Conservation (phyloP, 2,113 vertebrate genomes). For the Pelecanoides urinatrix region DNA sequence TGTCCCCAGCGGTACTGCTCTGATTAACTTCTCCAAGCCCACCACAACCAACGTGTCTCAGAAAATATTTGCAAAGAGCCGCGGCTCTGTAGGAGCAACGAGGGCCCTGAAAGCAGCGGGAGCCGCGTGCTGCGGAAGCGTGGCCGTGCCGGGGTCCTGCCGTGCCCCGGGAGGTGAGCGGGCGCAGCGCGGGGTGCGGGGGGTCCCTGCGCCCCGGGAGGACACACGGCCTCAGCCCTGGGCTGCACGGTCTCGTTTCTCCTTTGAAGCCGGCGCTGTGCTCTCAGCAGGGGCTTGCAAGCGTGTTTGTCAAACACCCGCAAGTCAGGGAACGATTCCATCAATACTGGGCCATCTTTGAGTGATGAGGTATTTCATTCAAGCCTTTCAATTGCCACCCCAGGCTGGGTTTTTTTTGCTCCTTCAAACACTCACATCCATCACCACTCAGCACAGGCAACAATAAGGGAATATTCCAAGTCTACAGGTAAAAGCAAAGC, state of each 20-base stretch:
- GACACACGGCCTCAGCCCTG: neutral
- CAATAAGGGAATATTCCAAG: neutral
- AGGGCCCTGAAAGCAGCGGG: neutral
- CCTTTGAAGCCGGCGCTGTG: neutral
- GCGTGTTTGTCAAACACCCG: neutral
- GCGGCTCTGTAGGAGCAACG: neutral
- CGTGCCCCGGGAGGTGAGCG: neutral
- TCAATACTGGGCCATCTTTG: neutral
- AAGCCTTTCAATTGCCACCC: neutral
- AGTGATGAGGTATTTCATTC: neutral
- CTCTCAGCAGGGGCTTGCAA: neutral
- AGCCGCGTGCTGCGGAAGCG: rapidly evolving
- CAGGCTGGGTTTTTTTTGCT: neutral
- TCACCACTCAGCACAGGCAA: neutral
- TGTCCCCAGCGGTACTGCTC: neutral
- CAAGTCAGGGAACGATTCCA: neutral
- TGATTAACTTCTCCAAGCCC: neutral
- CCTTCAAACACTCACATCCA: neutral
- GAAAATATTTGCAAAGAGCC: neutral
- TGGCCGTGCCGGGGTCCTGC: neutral
- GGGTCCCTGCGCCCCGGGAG: neutral
- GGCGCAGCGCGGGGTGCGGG: rapidly evolving
- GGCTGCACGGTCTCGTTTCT: neutral
- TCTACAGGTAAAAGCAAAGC: neutral
- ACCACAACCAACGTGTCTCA: neutral